Conservation (phyloP, 2,797 vertebrate genomes). For the Anguilla marmorata region DNA sequence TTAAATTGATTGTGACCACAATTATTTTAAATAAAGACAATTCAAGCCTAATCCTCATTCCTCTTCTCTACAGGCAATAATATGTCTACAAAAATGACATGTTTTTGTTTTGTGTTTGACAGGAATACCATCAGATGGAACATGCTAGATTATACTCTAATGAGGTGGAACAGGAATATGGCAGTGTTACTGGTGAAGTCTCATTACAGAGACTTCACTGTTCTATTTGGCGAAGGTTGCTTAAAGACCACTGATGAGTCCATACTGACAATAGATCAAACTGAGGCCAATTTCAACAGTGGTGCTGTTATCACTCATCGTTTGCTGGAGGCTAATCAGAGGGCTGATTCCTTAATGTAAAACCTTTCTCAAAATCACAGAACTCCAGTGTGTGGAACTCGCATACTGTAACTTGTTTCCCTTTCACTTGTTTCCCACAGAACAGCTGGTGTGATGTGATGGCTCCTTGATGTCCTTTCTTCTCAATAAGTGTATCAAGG, state of each 20-base stretch:
- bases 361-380: neutral
- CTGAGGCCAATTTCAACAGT: neutral
- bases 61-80: slow-evolving; percentile 30
- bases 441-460: too few relatives aligned
- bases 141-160: neutral
- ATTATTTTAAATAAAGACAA: slow-evolving; percentile 56
- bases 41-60: slow-evolving; percentile 47
- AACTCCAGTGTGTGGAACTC: neutral
- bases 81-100: neutral
- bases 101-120: neutral
- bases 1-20: slow-evolving; percentile 49
- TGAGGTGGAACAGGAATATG: neutral
- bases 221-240: neutral
- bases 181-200: neutral
- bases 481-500: too few relatives aligned
- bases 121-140: neutral
- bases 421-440: too few relatives aligned
- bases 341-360: neutral
- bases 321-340: too few relatives aligned
- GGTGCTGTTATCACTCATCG: neutral
- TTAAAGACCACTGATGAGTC: too few relatives aligned
- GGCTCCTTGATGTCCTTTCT: too few relatives aligned
- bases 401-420: neutral
- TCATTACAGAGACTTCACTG: neutral
- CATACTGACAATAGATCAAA: neutral